phyloP scores from a whole-genome alignment of 2,888 invertebrate genomes.

The Drosophila macrospina region DNA sequence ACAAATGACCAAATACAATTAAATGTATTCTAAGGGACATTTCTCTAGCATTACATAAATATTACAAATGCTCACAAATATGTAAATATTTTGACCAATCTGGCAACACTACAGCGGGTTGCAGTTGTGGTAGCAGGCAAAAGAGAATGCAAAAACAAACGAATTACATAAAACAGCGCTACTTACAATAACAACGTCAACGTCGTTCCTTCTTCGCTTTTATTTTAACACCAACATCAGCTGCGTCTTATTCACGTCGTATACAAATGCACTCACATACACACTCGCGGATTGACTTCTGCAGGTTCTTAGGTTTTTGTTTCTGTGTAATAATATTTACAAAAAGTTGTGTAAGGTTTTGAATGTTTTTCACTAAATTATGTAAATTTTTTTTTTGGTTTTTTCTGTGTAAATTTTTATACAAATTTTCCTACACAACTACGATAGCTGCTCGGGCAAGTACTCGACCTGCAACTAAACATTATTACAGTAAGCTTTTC shows the following conservation, averaged over 20 bases:
- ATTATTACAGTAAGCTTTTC: slow-evolving; percentile 49
- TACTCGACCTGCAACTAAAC: slow-evolving; percentile 62
- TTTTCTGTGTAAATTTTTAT: slow-evolving; percentile 61
- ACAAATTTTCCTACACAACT: slow-evolving; percentile 70
- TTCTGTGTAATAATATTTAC: slow-evolving; percentile 37
- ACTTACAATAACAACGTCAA: slow-evolving; percentile 68
- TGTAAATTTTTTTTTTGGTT: slow-evolving; percentile 59
- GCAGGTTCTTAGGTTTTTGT: slow-evolving; percentile 4
- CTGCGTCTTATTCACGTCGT: slow-evolving; percentile 28
- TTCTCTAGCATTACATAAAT: slow-evolving; percentile 8
- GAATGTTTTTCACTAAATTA: slow-evolving; percentile 50
- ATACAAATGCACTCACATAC: slow-evolving; percentile 20
- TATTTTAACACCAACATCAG: slow-evolving; percentile 41
- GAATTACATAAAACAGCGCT: slow-evolving; percentile 69
- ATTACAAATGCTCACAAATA: background rate
- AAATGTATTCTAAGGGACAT: background rate
- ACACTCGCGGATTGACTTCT: slow-evolving; percentile 26
- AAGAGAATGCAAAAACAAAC: slow-evolving; percentile 36
- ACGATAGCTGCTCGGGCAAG: slow-evolving; percentile 54
- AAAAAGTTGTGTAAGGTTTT: slow-evolving; percentile 50
- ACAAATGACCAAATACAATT: background rate
- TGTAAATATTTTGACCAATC: slow-evolving; percentile 27
- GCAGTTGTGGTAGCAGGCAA: slow-evolving; percentile 12
- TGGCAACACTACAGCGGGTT: slow-evolving; percentile 57
- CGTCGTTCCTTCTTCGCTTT: slow-evolving; percentile 28